Conservation (phyloP, 2,113 vertebrate species). For the Hippotragus niger region DNA sequence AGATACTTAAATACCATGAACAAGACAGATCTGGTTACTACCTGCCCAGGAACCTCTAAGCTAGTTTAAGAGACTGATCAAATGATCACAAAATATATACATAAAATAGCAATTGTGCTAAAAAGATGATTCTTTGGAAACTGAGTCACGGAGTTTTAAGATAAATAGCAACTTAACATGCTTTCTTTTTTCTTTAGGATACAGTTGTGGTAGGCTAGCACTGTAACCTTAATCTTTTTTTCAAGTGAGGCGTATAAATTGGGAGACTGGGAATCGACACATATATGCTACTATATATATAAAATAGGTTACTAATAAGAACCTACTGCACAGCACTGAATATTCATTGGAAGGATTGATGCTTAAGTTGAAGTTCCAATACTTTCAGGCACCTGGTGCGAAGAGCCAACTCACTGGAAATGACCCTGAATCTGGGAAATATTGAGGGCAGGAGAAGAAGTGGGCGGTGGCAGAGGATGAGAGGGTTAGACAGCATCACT, state of each 20-base stretch:
- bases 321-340: not conserved
- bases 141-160: not conserved
- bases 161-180: not conserved
- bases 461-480: not conserved
- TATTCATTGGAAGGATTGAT: not conserved
- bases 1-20: not conserved
- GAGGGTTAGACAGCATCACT: not conserved
- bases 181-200: not conserved
- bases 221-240: not conserved
- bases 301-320: not conserved
- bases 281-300: not conserved
- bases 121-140: not conserved
- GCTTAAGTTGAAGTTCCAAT: not conserved
- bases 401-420: not conserved
- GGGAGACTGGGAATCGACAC: not conserved
- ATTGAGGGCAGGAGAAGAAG: not conserved
- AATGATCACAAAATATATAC: not conserved
- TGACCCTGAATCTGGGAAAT: not conserved
- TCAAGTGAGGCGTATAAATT: not conserved
- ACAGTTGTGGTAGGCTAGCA: not conserved
- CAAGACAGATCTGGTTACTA: not conserved
- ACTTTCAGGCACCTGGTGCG: not conserved
- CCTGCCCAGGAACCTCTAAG: not conserved
- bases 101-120: not conserved
- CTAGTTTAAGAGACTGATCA: not conserved